Percentiles rank a stretch among this genome's conserved stretches.
Evolutionary conservation across 2,113 vertebrate species (phyloP).

Genomic region (Pseudorhombus dupliciocellatus): DNA sequence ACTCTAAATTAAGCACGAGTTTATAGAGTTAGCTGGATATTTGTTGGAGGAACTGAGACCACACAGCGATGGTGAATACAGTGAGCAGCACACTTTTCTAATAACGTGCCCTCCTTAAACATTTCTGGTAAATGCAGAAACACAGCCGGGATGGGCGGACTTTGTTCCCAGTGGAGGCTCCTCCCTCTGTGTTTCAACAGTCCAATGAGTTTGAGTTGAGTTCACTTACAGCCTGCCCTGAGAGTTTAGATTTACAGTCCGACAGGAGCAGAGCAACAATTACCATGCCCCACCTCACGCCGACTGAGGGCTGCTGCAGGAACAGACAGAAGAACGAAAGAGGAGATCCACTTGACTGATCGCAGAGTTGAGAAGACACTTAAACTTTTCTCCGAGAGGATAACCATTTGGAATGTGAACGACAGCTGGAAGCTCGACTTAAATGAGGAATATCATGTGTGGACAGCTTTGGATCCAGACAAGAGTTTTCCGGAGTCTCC

Average conservation of each 20-base stretch:
- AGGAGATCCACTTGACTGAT: conserved; percentile 18
- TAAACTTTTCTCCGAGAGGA: conserved; percentile 15
- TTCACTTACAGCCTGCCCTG: conserved; percentile 14
- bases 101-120: background rate
- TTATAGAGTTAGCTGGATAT: background rate
- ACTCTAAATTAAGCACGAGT: background rate
- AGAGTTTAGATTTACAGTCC: conserved; percentile 12
- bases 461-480: conserved; percentile 3
- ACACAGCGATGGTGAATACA: background rate
- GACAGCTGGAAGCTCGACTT: conserved; percentile 7
- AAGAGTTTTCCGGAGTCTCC: conserved; percentile 35
- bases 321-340: conserved; percentile 19
- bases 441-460: conserved; percentile 9
- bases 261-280: conserved; percentile 18
- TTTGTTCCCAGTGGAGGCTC: conserved; percentile 38
- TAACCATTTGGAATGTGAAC: conserved; percentile 16
- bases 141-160: conserved; percentile 48
- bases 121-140: conserved; percentile 6
- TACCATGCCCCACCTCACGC: background rate
- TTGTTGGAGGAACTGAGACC: too few relatives aligned
- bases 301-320: background rate
- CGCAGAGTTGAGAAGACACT: conserved; percentile 17
- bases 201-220: conserved; percentile 15
- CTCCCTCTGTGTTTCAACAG: conserved; percentile 50
- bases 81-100: background rate